Percentiles rank a stretch among this genome's conserved stretches.
phyloP scores from a whole-genome alignment of 2,113 vertebrate species.

The Indri indri region DNA sequence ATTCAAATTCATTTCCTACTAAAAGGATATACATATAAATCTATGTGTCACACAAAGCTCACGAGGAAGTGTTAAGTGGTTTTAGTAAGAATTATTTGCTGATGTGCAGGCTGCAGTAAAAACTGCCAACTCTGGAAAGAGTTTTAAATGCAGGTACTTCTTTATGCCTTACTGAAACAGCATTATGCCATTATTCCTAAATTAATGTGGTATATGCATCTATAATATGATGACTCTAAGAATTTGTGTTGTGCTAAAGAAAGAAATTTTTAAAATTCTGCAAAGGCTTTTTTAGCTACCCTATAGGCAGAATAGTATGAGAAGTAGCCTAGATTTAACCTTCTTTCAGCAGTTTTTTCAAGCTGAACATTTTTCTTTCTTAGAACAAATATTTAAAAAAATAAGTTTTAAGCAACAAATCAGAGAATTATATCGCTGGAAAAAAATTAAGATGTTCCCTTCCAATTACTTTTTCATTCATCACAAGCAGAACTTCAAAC shows the following conservation, averaged over 20 bases:
- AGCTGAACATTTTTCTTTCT: neutral
- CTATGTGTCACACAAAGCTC: conserved; percentile 28
- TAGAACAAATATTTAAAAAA: neutral
- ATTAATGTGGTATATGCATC: conserved; percentile 27
- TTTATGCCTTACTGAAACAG: conserved; percentile 20
- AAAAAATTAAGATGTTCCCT: neutral
- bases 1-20: conserved; percentile 67
- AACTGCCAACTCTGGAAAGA: conserved; percentile 56
- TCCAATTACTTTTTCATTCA: neutral
- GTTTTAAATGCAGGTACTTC: conserved; percentile 46
- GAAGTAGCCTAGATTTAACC: neutral
- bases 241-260: neutral
- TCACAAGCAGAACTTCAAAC: neutral
- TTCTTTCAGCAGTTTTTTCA: neutral
- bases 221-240: conserved; percentile 23
- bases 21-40: conserved; percentile 61
- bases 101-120: conserved; percentile 28
- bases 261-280: neutral
- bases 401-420: neutral
- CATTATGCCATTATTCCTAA: neutral
- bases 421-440: neutral
- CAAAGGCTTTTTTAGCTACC: neutral
- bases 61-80: conserved; percentile 52
- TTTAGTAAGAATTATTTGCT: conserved; percentile 63
- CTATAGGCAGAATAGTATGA: neutral